phyloP scores from a whole-genome alignment of 1,140 invertebrate genomes.

The Drosophila cardini region DNA sequence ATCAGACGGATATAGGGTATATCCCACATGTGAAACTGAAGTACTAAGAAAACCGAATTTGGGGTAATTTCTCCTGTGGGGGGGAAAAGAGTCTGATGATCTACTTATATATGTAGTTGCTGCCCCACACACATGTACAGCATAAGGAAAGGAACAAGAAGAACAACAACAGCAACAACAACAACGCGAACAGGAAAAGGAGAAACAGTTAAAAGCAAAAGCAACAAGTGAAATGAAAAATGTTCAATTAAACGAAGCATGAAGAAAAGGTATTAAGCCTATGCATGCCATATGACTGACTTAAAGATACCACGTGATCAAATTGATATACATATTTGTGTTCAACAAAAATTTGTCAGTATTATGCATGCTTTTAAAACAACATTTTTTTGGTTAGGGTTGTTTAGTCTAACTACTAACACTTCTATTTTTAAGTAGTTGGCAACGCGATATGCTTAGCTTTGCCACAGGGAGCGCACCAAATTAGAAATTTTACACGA shows the following conservation, averaged over 20 bases:
- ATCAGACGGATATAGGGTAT: not conserved
- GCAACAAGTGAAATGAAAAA: constrained; percentile 46
- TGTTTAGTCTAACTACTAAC: not conserved
- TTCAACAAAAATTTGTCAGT: not conserved
- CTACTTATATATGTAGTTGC: constrained; percentile 29
- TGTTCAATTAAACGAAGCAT: constrained; percentile 69
- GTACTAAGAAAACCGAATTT: constrained; percentile 11
- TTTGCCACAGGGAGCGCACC: not conserved
- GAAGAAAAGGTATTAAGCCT: constrained; percentile 33
- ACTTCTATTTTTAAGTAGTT: not conserved
- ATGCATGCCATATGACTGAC: constrained; percentile 30
- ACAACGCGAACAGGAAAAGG: constrained; percentile 10
- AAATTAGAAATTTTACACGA: not conserved
- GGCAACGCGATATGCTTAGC: not conserved
- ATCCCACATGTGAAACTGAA: constrained; percentile 1
- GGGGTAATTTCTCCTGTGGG: not conserved
- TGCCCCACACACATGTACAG: constrained; percentile 28
- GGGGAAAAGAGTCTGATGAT: not conserved
- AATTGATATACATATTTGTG: not conserved
- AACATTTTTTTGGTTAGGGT: not conserved
- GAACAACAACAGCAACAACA: not conserved
- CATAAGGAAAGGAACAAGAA: constrained; percentile 2
- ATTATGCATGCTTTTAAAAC: constrained; percentile 8
- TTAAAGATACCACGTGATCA: constrained; percentile 11
- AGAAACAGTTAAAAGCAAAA: constrained; percentile 4